Percentiles rank a stretch among this genome's conserved stretches.
These are phyloP conservation scores for Stenodema calcarata DNA, from an alignment of 2,888 invertebrate species.

Conservation along the genomic window DNA sequence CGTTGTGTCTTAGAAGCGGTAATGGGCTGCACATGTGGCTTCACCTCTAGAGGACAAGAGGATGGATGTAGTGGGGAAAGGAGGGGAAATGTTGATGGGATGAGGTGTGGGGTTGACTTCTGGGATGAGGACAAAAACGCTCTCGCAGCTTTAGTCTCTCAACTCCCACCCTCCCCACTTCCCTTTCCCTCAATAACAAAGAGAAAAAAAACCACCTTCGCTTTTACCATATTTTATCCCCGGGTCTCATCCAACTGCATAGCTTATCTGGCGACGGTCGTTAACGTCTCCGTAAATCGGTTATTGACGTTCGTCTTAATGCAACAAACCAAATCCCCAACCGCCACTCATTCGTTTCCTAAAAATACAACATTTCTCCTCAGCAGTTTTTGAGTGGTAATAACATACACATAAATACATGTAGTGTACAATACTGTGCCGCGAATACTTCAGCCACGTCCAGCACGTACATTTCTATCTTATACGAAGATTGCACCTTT, in stretches of 20 bases:
- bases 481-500: too few relatives aligned
- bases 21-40: background rate
- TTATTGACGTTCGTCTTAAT: background rate
- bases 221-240: slow-evolving; percentile 9
- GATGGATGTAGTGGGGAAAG: background rate
- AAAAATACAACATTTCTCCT: too few relatives aligned
- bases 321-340: too few relatives aligned
- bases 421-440: too few relatives aligned
- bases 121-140: background rate
- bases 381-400: too few relatives aligned
- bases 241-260: background rate
- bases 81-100: background rate
- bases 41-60: background rate
- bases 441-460: too few relatives aligned
- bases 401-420: too few relatives aligned
- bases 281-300: background rate
- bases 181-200: background rate
- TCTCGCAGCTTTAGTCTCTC: background rate
- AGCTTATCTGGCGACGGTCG: background rate
- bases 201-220: background rate
- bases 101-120: background rate
- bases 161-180: background rate
- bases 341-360: too few relatives aligned
- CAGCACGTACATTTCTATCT: too few relatives aligned
- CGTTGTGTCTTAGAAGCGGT: background rate